Evolutionary conservation across 92 coral and sea anemone species (phyloP).

Genomic region (Actinernus sp.): DNA sequence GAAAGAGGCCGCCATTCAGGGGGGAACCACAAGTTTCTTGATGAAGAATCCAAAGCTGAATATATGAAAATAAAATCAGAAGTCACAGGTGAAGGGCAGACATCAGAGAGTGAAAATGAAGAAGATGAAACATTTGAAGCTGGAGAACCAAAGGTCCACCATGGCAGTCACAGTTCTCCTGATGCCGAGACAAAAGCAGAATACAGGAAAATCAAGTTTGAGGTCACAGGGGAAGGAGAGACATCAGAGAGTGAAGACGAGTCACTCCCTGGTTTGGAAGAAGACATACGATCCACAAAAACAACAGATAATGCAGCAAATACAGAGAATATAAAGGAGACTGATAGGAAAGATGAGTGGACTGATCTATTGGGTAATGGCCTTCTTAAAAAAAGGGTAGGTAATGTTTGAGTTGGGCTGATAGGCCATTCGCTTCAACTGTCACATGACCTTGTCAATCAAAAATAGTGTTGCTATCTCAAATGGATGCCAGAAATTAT

Average conservation of each 20-base stretch:
- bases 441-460: too few species aligned
- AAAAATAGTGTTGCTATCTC: too few species aligned
- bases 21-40: conserved; percentile 57
- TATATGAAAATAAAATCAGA: conserved; percentile 62
- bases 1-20: conserved; percentile 13
- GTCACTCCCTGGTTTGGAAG: conserved; percentile 23
- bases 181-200: conserved; percentile 77
- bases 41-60: conserved; percentile 64
- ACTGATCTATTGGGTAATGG: conserved; percentile 94
- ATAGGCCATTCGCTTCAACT: too few species aligned
- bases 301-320: not conserved
- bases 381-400: conserved; percentile 82
- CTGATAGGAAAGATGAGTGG: conserved; percentile 60
- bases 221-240: conserved; percentile 80
- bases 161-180: conserved; percentile 84
- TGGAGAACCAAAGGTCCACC: conserved; percentile 4
- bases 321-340: not conserved
- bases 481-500: too few species aligned
- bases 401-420: conserved; percentile 7
- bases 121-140: conserved; percentile 17
- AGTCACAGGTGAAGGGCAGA: conserved; percentile 51
- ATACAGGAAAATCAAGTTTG: conserved; percentile 75
- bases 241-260: conserved; percentile 81
- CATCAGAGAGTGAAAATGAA: conserved; percentile 53
- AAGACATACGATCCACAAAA: not conserved